Percentiles rank a stretch among this genome's conserved stretches.
Conservation (phyloP, 92 coral and sea anemone species). For the Zoanthus sociatus region DNA sequence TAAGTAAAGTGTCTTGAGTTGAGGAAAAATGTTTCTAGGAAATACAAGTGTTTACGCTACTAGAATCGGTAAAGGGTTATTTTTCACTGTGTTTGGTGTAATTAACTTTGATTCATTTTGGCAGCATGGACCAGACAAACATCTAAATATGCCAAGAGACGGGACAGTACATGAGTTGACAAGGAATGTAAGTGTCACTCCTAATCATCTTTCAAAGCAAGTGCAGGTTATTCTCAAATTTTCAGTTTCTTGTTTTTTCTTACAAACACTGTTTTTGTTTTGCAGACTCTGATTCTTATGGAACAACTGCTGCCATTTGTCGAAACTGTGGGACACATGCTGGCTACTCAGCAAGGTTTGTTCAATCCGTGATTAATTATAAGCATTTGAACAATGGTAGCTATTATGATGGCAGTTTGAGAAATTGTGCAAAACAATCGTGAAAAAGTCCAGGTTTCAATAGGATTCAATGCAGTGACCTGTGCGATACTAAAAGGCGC, state of each 20-base stretch:
- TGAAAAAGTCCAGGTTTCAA: too few species aligned
- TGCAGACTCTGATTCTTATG: conserved; percentile 91
- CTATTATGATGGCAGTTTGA: too few species aligned
- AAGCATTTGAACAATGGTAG: too few species aligned
- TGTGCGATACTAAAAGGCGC: too few species aligned
- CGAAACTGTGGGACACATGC: conserved; percentile 94
- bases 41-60: background rate
- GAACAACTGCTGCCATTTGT: conserved; percentile 92
- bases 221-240: background rate
- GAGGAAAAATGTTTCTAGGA: background rate
- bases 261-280: background rate
- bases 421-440: too few species aligned
- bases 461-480: too few species aligned
- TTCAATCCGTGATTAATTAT: background rate
- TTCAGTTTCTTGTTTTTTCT: background rate
- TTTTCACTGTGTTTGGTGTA: background rate
- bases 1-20: too few species aligned
- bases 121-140: conserved; percentile 97
- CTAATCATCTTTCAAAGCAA: background rate
- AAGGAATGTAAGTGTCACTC: conserved; percentile 80
- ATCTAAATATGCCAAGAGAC: conserved; percentile 98
- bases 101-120: background rate
- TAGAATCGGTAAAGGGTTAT: background rate
- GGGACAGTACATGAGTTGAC: conserved; percentile 98
- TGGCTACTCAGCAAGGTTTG: conserved; percentile 89